These are phyloP conservation scores for Malacoctenus gilli DNA, from an alignment of 2,797 vertebrate genomes.

Conservation along the genomic window DNA sequence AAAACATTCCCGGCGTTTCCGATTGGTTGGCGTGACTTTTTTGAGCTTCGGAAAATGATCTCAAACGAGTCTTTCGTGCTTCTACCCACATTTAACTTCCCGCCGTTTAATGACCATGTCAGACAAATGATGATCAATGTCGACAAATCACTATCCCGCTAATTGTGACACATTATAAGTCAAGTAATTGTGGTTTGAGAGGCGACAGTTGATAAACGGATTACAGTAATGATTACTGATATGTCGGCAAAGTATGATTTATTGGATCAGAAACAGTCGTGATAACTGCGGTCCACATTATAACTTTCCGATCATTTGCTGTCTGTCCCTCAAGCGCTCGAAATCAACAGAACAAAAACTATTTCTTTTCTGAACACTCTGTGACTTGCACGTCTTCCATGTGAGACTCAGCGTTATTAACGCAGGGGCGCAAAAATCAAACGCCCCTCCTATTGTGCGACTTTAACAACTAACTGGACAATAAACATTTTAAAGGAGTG, in stretches of 20 bases:
- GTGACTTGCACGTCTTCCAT: too few relatives aligned
- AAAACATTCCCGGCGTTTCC: background rate
- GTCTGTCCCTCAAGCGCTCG: too few relatives aligned
- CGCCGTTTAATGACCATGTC: slow-evolving; percentile 18
- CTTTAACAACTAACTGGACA: too few relatives aligned
- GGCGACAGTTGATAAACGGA: slow-evolving; percentile 32
- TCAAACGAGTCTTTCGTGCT: slow-evolving; percentile 8
- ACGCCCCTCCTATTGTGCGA: too few relatives aligned
- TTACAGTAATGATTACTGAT: slow-evolving; percentile 36
- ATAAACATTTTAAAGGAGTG: too few relatives aligned
- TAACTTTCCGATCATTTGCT: slow-evolving; percentile 1
- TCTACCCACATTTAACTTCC: slow-evolving; percentile 13
- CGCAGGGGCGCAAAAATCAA: too few relatives aligned
- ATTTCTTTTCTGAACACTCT: slow-evolving; percentile 17
- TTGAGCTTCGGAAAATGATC: too few relatives aligned
- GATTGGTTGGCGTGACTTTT: background rate
- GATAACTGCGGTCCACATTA: slow-evolving; percentile 29
- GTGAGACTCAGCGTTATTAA: too few relatives aligned
- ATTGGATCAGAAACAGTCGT: slow-evolving; percentile 37
- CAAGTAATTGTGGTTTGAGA: slow-evolving; percentile 30
- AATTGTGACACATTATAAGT: slow-evolving; percentile 38
- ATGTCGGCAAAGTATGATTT: slow-evolving; percentile 31
- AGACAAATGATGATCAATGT: slow-evolving; percentile 47
- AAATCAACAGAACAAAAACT: slow-evolving; percentile 24
- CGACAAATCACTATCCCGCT: slow-evolving; percentile 28